Evolutionary conservation across 2,113 vertebrate species (phyloP), one percentile per base, ranked within the genome.

Genomic region (Hepsetus odoe): DNA sequence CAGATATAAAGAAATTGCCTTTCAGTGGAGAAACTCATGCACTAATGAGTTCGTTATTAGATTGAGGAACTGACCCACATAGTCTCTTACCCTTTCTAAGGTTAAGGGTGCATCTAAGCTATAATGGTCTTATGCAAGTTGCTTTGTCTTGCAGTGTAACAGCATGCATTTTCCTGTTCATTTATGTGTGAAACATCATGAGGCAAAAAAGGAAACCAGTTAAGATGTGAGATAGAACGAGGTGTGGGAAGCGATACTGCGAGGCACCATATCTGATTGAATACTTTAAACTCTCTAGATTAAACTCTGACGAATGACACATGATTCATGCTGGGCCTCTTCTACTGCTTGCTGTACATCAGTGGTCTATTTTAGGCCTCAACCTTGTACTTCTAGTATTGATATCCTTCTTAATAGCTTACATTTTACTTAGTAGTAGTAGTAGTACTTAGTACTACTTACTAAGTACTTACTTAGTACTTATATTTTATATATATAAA

Each of bases 61-160:
- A 44, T 3, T 38, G 35, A 38, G 35, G 35, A 38, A 38, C 35
- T 38, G 35, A 38, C 35, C 8, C 42, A 2, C 7, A 44, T 44
- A 4, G 13, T 11, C 42, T 44, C 42, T 44, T 6, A 42, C 8
- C 8, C 8, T 42, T 38, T 11, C 2, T 2, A 12, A 44, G 5
- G 13, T 18, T 28, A 33, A 33, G 28, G 51, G 26, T 26, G 28
- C 3, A 5, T 53, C n/a, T 33, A 28, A 26, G 14, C 59, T 12
- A 8, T 0, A 22, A 20, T 5, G 30, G 51, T 53, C 61, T 58
- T 16, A 16, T 32, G 10, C 16, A 40, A 64, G 72, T 59, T 90
- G 86, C 90, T 88, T 89, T 83, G 86, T 24, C 28, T 1, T 0
- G 2, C 3, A 22, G 1, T 22, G 7, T 9, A 40, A 14, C 4